Evolutionary conservation across 2,113 vertebrate species (phyloP), one percentile per base, ranked within the genome.

Genomic region (Chunga burmeisteri): DNA sequence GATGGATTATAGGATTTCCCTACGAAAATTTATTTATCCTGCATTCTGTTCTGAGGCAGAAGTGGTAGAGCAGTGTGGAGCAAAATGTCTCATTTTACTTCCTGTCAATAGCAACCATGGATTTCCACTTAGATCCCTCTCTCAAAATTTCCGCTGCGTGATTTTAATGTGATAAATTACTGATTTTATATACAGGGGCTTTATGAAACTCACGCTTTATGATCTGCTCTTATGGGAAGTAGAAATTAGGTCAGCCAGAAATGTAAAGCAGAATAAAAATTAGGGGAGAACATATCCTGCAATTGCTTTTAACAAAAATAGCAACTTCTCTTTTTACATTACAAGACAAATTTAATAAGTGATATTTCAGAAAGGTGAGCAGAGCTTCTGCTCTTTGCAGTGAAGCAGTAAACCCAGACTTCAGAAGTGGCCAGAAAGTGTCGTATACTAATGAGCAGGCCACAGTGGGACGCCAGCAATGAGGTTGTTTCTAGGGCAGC

Each of bases 131-230:
- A 81, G 58, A 91, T 62, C 58, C 27, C 42, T 75, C 81, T 89
- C 59, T 93, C 56, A 95, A 90, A 95, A 53, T 27, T 68, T 92
- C 75, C 3, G 1, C 65, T 96, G 77, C 1, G 0, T 87, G 77
- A 95, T 80, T 88, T 89, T 95, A 88, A 88, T 55, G 74, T 79
- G 80, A 88, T 89, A 93, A 96, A 81, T 81, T 86, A 93, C 34
- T 85, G 77, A 91, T 93, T 93, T 93, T 78, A 49, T 74, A 89
- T 96, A 80, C 16, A 58, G 16, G 42, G 38, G 90, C 62, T 94
- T 86, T 49, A 46, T 70, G 68, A 88, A 96, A 56, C 34, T 84
- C 25, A 18, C 8, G 2, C 38, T 92, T 86, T 81, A 71, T 71
- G 44, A 94, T 85, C 47, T 79, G 61, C 47, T 75, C 25, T 75